Evolutionary conservation across 2,113 vertebrate species (phyloP).

Genomic region (Amblyornis subalaris): DNA sequence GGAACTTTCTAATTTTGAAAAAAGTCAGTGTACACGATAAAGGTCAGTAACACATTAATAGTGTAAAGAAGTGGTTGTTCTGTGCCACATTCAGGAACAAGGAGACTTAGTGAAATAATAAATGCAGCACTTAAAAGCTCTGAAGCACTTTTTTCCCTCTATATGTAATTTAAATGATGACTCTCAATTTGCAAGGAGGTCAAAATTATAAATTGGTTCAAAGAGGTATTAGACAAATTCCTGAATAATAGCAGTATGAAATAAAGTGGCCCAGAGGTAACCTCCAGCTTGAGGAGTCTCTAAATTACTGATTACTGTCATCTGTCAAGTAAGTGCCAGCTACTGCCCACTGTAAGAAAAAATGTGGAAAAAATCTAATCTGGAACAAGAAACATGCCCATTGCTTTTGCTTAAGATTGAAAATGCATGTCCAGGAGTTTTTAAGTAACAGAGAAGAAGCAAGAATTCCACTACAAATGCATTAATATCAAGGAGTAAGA

Average conservation of each 20-base stretch:
- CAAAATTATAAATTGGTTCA: constrained; percentile 24
- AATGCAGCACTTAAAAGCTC: constrained; percentile 16
- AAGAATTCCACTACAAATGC: not conserved
- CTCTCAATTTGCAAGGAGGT: not conserved
- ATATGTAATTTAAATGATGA: constrained; percentile 28
- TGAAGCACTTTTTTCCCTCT: not conserved
- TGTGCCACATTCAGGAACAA: not conserved
- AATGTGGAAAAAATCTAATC: not conserved
- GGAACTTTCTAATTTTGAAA: not conserved
- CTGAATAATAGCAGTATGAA: not conserved
- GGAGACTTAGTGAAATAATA: not conserved
- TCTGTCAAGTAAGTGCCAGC: not conserved
- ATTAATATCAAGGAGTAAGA: not conserved
- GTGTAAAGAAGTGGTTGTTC: not conserved
- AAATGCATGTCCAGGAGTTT: not conserved
- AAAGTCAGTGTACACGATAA: not conserved
- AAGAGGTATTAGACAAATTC: constrained; percentile 25
- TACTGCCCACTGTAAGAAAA: not conserved
- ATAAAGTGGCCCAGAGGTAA: not conserved
- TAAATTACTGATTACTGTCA: constrained; percentile 8
- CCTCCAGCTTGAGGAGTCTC: not conserved
- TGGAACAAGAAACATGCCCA: not conserved
- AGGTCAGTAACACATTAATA: not conserved
- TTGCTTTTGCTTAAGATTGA: not conserved
- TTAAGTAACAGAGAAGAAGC: not conserved